Evolutionary conservation across 2,113 vertebrate genomes (phyloP), one percentile per base, ranked within the genome.

Genomic region (Clarias batrachus): DNA sequence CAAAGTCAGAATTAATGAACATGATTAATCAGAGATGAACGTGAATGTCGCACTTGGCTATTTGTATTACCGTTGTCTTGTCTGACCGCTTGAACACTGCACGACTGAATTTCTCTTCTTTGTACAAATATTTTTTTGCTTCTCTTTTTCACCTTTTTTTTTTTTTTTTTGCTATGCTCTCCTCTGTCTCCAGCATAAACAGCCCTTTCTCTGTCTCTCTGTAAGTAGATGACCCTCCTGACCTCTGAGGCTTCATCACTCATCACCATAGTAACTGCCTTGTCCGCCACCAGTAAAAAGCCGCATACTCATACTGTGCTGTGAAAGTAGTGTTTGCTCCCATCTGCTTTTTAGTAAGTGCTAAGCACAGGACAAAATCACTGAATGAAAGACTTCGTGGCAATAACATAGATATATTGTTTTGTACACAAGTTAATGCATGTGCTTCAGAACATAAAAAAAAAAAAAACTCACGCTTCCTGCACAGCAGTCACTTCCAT

Each of bases 171-270:
- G 70, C 66, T 62, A 71, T 66, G 54, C 48, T 66, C 86, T 66
- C 81, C 81, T 63, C 81, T 66, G 68, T 87, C 86, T 87, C 70
- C 77, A 71, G 80, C 70, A 65, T 87, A 87, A 87, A 65, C 86
- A 87, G 81, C 68, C 85, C 85, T 74, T 81, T 87, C 86, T 82
- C 68, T 83, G 81, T 87, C 81, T 76, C 80, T 82, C 77, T 87
- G 86, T 82, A 87, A 87, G 81, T 83, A 87, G 81, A 76, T 82
- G 86, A 87, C 71, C 81, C 81, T 87, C 60, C 48, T 87, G 70
- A 82, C 80, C 86, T 87, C 70, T 76, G 81, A 77, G 86, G 80
- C 70, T 87, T 76, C 71, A 62, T 73, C 70, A 70, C 59, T 87
- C 54, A 74, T 87, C 81, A 82, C 86, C 86, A 87, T 87, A 87